phyloP scores from a whole-genome alignment of 2,113 vertebrate genomes.

The Onychorhynchus coronatus region DNA sequence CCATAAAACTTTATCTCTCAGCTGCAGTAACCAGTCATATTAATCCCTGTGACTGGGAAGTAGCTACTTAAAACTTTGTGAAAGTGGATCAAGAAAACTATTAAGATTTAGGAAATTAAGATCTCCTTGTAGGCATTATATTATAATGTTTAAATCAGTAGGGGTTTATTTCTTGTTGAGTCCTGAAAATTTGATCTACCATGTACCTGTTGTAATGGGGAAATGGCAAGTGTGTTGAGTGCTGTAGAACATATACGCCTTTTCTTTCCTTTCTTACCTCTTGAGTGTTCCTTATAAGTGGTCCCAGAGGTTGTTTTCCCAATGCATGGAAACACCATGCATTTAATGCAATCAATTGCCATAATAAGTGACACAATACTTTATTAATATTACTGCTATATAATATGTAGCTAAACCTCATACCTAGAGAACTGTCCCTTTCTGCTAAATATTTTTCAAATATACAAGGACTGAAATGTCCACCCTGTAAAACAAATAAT shows the following conservation, averaged over 20 bases:
- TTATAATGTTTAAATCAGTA: not conserved
- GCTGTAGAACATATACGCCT: not conserved
- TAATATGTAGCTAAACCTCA: not conserved
- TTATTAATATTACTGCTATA: not conserved
- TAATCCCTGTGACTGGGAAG: not conserved
- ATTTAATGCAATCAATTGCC: not conserved
- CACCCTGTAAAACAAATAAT: not conserved
- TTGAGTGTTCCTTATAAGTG: not conserved
- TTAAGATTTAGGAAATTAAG: not conserved
- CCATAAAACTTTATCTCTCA: not conserved
- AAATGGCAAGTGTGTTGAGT: not conserved
- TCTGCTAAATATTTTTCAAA: not conserved
- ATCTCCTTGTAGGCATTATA: not conserved
- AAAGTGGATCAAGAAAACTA: not conserved
- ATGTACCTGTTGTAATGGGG: not conserved
- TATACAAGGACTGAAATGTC: not conserved
- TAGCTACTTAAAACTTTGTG: not conserved
- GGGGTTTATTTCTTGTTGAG: not conserved
- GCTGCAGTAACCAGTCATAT: not conserved
- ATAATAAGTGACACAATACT: not conserved
- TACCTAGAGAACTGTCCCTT: not conserved
- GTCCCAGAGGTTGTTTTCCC: not conserved
- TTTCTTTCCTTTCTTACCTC: not conserved
- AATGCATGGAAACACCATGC: not conserved
- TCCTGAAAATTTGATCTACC: not conserved